A percentile compares a stretch with the other conserved stretches of the same genome.
These are phyloP conservation scores for Odontophorus gujanensis DNA, from an alignment of 2,113 vertebrate species.

Conservation along the genomic window DNA sequence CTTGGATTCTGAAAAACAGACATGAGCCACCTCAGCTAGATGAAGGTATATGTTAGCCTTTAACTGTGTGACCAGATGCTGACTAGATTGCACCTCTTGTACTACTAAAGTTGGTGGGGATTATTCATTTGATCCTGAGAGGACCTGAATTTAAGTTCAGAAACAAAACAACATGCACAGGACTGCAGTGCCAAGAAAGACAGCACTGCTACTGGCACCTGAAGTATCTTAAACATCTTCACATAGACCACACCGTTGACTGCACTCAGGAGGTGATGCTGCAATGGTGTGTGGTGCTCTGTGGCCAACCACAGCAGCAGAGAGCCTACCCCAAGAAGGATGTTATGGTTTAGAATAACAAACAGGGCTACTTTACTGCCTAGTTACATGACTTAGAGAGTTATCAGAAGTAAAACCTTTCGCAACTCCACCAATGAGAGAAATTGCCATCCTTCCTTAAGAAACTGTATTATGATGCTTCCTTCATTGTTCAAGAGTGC, in stretches of 20 bases:
- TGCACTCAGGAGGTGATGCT: background rate
- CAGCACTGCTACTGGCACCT: background rate
- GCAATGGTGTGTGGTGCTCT: background rate
- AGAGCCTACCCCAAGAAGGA: background rate
- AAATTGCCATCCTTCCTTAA: background rate
- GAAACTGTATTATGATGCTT: slow-evolving; percentile 13
- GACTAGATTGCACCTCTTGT: background rate
- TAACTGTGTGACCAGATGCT: background rate
- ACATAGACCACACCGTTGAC: background rate
- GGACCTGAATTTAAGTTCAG: background rate
- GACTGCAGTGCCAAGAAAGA: background rate
- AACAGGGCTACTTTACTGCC: background rate
- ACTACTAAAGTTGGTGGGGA: background rate
- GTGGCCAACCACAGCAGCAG: background rate
- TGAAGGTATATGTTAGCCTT: background rate
- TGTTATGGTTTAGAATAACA: background rate
- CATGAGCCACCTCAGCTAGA: background rate
- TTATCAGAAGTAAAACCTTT: background rate
- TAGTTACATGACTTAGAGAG: background rate
- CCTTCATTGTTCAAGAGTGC: slow-evolving; percentile 15
- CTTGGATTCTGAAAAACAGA: background rate
- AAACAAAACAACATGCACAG: background rate
- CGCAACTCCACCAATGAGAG: background rate
- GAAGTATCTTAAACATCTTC: background rate
- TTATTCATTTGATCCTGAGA: background rate